Base-by-base conservation (phyloP, 2,888 invertebrate species). In the Idaea biselata region DNA sequence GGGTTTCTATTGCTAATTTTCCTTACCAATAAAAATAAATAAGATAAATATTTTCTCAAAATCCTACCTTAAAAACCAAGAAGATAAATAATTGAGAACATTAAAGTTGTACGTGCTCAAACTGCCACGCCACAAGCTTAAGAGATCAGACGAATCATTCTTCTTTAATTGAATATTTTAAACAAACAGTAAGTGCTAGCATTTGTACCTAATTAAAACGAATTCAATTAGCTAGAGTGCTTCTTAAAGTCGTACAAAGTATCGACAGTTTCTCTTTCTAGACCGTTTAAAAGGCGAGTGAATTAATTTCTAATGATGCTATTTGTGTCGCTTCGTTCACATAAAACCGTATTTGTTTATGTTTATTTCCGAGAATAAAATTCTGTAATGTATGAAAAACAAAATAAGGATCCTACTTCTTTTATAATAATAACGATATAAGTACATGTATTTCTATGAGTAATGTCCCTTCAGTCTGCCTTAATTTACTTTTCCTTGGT, bases 81-180 rank as follows among this genome's bases (percentile, higher is more conserved):
- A 55, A 56, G 16, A 18, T 54, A 54, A 18, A 58, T n/a, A 31
- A 25, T 16, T 18, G 14, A 55, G 16, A 55, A 55, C 55, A 55
- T 58, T 58, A 58, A 58, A 33, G 11, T 59, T 59, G 59, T 59
- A 53, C 59, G 59, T 59, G 59, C 53, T 56, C 18, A 17, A 18
- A 18, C 18, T 16, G 11, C 11, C 18, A 11, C 16, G 18, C 18
- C 17, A 56, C 56, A 16, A 18, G 56, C 17, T 56, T 56, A 56
- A 18, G 16, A 18, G 56, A 18, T 56, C 18, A 18, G 11, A 18
- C 18, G 18, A 56, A 56, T 56, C 18, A 18, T 56, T 18, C 18
- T 56, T 17, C 18, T 56, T 56, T 56, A 18, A 56, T 56, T 55
- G 16, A 55, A 16, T 55, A 8, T 14, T 11, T 44, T 44, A 44